Evolutionary conservation across 2,888 invertebrate genomes (phyloP), one percentile per base, ranked within the genome.

Genomic region (Loripinus fragilis): DNA sequence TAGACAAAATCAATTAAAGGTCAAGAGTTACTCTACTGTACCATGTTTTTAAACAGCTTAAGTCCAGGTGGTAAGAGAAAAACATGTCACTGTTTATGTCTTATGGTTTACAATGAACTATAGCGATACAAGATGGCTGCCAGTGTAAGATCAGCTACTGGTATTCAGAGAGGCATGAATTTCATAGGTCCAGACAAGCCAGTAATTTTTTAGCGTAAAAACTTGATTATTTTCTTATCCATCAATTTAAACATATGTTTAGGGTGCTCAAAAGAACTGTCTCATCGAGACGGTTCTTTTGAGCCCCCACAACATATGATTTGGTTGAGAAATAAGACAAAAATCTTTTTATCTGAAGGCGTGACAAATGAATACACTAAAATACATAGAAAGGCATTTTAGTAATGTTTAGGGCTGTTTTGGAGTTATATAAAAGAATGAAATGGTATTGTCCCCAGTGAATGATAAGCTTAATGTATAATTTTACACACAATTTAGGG

Each of bases 51-150:
- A 30, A 33, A 33, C 60, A 25, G 7, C 60, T 60, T 28, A 33
- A 60, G 28, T 60, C 60, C 60, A 30, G 12, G 3, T 33, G 33
- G 8, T 33, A 60, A 60, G 17, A 60, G 60, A 60, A 60, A n/a
- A 60, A 60, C 60, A 60, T 33, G 60, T 60, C 60, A 33, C 30
- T 60, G 60, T 60, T 60, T 60, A 60, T 60, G 60, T 60, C 30
- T 60, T 17, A 33, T 60, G 60, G 23, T 33, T 60, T 60, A 60
- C 33, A 17, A 33, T 33, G 7, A 52, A 20, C 30, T 23, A 28
- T 7, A 33, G 28, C 33, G 33, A 60, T 23, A 38, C 60, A 60
- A 60, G 60, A 60, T 60, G 60, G 60, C 60, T 60, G 60, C 60
- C 60, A 28, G 12, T 33, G 20, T 60, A 2, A 15, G 17, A 30